Base-by-base conservation (phyloP, 92 coral and sea anemone genomes). In the Zoanthus sociatus region DNA sequence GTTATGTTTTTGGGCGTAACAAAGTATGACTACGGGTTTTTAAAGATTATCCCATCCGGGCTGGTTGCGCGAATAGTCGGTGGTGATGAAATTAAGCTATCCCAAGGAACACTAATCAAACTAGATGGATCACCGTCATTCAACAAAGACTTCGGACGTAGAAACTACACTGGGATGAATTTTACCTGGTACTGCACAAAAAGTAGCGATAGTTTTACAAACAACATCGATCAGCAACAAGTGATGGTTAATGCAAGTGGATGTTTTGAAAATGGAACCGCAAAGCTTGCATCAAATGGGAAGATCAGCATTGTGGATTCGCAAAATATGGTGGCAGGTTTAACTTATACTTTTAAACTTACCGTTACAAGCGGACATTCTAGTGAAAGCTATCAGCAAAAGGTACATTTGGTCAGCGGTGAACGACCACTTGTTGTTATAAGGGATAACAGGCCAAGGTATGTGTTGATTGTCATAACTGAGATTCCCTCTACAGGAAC, bases 391-490 rank as follows among this genome's bases (percentile, higher is more conserved):
- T 58, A 58, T 45, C 17, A 60, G 17, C 70, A 77, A 10, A 17
- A 77, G 9, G 17, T 77, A 30, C 21, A 42, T 0, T 6, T 77
- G 64, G 68, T 77, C 61, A 12, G 44, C 30, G 82, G 66, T 21
- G 45, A 53, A 3, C 67, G 66, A 13, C 82, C 67, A 30, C 82
- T 5, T 54, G 1, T 53, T 33, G 42, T 37, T 16, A 54, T 77
- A 21, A 77, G 82, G 82, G 99, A 96, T 16, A 94, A 93, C 48
- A 82, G 99, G 86, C 99, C 98, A 82, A 95, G 98, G 99, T 96
- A 88, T 30, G 90, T 78, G 31, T 37, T 66, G 47, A 20, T 69
- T 60, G 37, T 71, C 17, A 31, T 44, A 68, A 47, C 72, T 83
- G 21, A 11, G 20, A 20, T 37, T 32, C 20, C n/a, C 26, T 16